Percentiles rank a stretch among this genome's conserved stretches.
Evolutionary conservation across 2,113 vertebrate species (phyloP).

Genomic region (Corapipo altera): DNA sequence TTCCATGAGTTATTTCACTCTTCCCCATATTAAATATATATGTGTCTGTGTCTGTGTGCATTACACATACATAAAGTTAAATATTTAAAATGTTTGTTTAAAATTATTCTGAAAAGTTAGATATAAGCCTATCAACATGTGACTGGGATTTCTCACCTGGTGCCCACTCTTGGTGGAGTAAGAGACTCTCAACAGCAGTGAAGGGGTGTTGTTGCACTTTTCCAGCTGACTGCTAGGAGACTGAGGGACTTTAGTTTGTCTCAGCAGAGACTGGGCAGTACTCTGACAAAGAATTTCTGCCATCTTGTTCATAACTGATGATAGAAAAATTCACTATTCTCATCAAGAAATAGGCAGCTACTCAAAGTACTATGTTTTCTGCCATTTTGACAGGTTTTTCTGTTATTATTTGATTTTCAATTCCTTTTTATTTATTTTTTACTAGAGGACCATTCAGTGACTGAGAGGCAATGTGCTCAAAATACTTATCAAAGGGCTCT

Average conservation of each 20-base stretch:
- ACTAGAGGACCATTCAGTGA: not conserved
- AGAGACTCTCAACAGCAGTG: not conserved
- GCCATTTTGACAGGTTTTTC: not conserved
- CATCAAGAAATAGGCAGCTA: not conserved
- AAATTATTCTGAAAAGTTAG: not conserved
- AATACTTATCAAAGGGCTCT: not conserved
- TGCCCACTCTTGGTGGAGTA: not conserved
- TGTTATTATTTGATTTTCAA: not conserved
- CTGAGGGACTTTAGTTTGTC: not conserved
- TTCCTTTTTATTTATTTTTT: not conserved
- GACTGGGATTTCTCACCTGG: not conserved
- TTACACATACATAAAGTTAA: not conserved
- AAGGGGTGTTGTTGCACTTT: not conserved
- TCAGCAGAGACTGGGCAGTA: not conserved
- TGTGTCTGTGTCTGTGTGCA: too few species aligned
- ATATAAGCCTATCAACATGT: not conserved
- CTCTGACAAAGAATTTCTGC: not conserved
- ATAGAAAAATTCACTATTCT: not conserved
- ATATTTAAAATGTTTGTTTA: not conserved
- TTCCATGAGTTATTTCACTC: not conserved
- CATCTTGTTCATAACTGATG: rapidly evolving
- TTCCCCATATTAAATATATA: not conserved
- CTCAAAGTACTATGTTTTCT: not conserved
- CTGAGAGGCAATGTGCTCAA: not conserved
- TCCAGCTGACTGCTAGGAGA: not conserved